phyloP scores from a whole-genome alignment of 2,113 vertebrate genomes.

The Aptenodytes forsteri region DNA sequence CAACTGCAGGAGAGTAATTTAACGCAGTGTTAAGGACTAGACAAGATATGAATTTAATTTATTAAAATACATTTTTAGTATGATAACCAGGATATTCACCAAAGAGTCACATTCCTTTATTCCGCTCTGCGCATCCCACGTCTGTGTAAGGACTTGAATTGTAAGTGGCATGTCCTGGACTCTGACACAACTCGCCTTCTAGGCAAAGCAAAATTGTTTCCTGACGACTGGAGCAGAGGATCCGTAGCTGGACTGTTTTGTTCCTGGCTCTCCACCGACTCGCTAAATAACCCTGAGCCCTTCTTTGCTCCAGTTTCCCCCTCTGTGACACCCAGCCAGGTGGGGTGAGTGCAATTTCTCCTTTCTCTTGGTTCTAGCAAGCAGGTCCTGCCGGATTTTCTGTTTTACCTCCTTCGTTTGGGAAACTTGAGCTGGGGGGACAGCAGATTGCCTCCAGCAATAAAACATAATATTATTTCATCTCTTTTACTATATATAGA shows the following conservation, averaged over 20 bases:
- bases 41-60: background rate
- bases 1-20: background rate
- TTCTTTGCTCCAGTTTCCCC: background rate
- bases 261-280: background rate
- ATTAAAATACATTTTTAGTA: background rate
- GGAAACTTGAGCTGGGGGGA: background rate
- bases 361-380: background rate
- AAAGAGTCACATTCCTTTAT: background rate
- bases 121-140: accelerated
- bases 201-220: background rate
- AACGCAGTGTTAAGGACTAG: background rate
- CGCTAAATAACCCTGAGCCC: background rate
- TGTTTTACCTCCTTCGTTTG: background rate
- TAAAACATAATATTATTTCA: background rate
- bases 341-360: background rate
- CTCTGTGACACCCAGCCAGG: background rate
- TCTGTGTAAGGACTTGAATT: background rate
- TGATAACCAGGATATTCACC: background rate
- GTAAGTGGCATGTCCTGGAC: background rate
- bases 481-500: slow-evolving; percentile 1
- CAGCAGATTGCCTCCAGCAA: background rate
- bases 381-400: background rate
- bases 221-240: background rate
- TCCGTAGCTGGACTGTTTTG: background rate
- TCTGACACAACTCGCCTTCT: background rate